These are phyloP conservation scores for Agrotis segetum DNA, from an alignment of 2,888 invertebrate species.

Conservation along the genomic window DNA sequence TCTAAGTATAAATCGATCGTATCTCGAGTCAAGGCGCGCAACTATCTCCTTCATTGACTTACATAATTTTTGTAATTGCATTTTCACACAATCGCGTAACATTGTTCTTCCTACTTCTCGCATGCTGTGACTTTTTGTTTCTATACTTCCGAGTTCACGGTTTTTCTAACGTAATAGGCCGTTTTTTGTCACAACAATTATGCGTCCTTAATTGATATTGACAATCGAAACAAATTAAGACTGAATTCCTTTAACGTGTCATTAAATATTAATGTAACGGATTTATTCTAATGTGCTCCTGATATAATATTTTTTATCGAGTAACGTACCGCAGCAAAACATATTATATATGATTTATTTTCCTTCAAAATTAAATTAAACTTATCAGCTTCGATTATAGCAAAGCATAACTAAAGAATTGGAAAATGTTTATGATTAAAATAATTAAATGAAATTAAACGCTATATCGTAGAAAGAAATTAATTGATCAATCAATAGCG, in stretches of 20 bases:
- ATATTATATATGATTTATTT: constrained; percentile 8
- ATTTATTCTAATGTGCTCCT: constrained; percentile 52
- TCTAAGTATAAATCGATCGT: constrained; percentile 70
- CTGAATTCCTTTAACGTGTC: constrained; percentile 40
- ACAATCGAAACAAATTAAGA: constrained; percentile 44
- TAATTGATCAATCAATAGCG: neutral
- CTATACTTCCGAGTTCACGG: constrained; percentile 74
- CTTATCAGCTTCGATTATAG: neutral
- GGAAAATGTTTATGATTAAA: neutral
- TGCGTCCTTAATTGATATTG: constrained; percentile 41
- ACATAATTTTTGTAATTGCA: constrained; percentile 85
- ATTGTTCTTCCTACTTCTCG: constrained; percentile 82
- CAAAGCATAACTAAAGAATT: neutral
- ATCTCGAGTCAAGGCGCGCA: constrained; percentile 76
- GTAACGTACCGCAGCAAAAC: constrained; percentile 4
- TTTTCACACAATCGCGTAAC: constrained; percentile 84
- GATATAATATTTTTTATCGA: constrained; percentile 45
- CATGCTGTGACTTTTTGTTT: constrained; percentile 70
- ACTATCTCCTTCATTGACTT: constrained; percentile 83
- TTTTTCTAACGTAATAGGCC: constrained; percentile 30
- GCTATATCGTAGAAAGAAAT: neutral
- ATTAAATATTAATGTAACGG: constrained; percentile 49
- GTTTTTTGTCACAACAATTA: constrained; percentile 27
- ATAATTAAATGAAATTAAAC: neutral
- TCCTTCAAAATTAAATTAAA: constrained; percentile 33